Evolutionary conservation across 2,797 vertebrate genomes (phyloP).

Genomic region (Australoheros facetus): DNA sequence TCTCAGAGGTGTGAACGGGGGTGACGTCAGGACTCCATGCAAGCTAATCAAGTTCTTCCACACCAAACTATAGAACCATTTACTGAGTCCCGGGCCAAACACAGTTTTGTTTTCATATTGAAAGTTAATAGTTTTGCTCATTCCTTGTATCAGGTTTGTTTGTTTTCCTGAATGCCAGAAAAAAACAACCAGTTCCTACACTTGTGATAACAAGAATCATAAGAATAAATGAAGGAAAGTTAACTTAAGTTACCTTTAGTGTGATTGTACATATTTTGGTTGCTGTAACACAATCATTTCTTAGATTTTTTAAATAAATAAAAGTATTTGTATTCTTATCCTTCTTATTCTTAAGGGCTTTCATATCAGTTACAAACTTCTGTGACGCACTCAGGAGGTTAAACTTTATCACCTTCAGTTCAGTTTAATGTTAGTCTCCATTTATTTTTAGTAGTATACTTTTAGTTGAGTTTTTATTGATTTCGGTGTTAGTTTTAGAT

Average conservation of each 20-base stretch:
- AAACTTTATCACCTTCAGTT: background rate
- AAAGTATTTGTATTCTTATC: background rate
- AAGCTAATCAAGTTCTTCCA: background rate
- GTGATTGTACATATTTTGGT: background rate
- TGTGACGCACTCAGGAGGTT: background rate
- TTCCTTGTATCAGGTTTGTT: too few relatives aligned
- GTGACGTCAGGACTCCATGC: background rate
- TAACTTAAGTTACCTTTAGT: background rate
- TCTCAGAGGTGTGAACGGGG: background rate
- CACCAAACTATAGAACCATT: background rate
- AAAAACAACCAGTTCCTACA: background rate
- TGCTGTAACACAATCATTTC: background rate
- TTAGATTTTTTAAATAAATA: background rate
- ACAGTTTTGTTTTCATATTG: background rate
- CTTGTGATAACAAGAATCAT: background rate
- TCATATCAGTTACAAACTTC: background rate
- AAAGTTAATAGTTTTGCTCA: background rate
- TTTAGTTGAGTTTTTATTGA: background rate
- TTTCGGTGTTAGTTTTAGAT: background rate
- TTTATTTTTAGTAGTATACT: background rate
- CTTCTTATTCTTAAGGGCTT: background rate
- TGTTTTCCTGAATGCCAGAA: background rate
- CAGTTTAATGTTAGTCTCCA: background rate
- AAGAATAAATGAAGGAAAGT: background rate
- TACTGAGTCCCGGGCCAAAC: background rate